Evolutionary conservation across 1,140 invertebrate species (phyloP).

Genomic region (Copidosoma floridanum): DNA sequence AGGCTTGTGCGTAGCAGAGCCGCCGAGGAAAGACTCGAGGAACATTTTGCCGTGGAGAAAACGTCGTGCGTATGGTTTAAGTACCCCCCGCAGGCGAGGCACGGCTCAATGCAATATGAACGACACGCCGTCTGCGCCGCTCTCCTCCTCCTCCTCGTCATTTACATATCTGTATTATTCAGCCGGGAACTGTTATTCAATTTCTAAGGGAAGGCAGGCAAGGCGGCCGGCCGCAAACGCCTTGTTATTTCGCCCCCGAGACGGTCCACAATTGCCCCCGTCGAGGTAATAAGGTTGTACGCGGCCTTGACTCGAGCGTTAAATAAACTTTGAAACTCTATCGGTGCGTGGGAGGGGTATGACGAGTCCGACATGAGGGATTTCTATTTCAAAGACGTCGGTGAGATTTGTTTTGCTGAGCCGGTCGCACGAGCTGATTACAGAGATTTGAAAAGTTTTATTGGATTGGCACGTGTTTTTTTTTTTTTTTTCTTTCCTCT

Average conservation of each 20-base stretch:
- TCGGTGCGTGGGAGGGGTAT: background rate
- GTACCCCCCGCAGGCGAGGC: background rate
- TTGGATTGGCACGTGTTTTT: background rate
- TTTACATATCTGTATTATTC: constrained; percentile 57
- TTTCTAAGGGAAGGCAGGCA: too few relatives aligned
- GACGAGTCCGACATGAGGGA: too few relatives aligned
- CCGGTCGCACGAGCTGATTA: too few relatives aligned
- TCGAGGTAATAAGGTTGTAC: constrained; percentile 25
- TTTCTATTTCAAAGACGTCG: too few relatives aligned
- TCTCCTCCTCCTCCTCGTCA: constrained; percentile 27
- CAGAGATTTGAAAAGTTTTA: constrained; percentile 3
- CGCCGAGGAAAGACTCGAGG: too few relatives aligned
- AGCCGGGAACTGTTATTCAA: constrained; percentile 53
- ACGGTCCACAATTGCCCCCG: constrained; percentile 9
- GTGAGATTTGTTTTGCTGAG: too few relatives aligned
- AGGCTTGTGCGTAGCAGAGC: background rate
- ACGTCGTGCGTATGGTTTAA: background rate
- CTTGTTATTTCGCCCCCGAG: constrained; percentile 46
- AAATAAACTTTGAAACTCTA: constrained; percentile 4
- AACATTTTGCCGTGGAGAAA: too few relatives aligned
- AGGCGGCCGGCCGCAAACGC: constrained; percentile 46
- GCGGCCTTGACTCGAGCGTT: constrained; percentile 9
- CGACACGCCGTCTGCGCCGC: background rate
- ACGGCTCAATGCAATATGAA: constrained; percentile 20
- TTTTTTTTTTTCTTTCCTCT: too few relatives aligned